A percentile compares a stretch with the other conserved stretches of the same genome.
Evolutionary conservation across 2,797 vertebrate genomes (phyloP).

Genomic region (Coccyzus lansbergi): DNA sequence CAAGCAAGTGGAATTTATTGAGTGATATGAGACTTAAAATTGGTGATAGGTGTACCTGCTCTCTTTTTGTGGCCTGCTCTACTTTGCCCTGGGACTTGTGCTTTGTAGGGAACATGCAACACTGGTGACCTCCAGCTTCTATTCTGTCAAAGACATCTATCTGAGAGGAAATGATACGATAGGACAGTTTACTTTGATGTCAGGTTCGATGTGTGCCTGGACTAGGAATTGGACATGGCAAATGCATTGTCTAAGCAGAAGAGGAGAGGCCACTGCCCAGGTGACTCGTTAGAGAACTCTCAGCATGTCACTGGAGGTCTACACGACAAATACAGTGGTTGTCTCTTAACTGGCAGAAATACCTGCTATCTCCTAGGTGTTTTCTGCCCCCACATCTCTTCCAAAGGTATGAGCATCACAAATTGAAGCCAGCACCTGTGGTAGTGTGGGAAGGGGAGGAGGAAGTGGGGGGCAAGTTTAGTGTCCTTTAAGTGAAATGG

Average conservation of each 20-base stretch:
- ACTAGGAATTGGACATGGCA: background rate
- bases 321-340: background rate
- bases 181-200: background rate
- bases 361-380: background rate
- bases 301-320: background rate
- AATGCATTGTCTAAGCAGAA: background rate
- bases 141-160: background rate
- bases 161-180: background rate
- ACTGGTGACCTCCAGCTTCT: background rate
- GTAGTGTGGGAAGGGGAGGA: background rate
- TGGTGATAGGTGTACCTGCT: background rate
- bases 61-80: background rate
- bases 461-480: conserved; percentile 5
- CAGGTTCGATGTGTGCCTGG: background rate
- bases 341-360: background rate
- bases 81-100: background rate
- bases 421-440: background rate
- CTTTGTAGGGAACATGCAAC: background rate
- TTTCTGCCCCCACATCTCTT: background rate
- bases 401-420: background rate
- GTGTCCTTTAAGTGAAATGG: conserved; percentile 58
- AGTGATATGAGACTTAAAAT: background rate
- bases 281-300: background rate
- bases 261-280: background rate
- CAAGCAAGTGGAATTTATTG: background rate